Base-by-base conservation (phyloP, 2,797 vertebrate genomes). In the Mus caroli region DNA sequence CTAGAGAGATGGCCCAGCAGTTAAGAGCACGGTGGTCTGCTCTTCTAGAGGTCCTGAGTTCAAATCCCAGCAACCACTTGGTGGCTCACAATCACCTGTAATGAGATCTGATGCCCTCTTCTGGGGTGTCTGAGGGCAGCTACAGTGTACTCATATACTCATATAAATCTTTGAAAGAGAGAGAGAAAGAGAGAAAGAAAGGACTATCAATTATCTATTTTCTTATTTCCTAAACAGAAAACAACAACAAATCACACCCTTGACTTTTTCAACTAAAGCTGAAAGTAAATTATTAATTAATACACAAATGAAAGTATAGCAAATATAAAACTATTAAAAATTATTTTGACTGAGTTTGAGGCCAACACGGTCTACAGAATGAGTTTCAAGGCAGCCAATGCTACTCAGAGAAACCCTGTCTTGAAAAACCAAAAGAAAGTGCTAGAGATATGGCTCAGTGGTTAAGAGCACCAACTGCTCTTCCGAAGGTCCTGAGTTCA, bases 321-420 rank as follows among this genome's bases (percentile, higher is more conserved):
- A 60, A 24, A 83, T 93, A 87, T 22, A 94, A 90, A 96, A 15
- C 24, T 91, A 94, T 50, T 77, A 46, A 60, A 88, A 85, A 67
- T 40, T 31, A 80, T 52, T 80, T 58, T 56, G 73, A 22, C 40
- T 46, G 73, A 76, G 6, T 46, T 46, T 14, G 12, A 76, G 73
- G 40, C 11, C 73, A 43, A 6, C 40, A 1, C 14, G 11, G 22
- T 26, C 71, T 40, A 75, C 71, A 75, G 37, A 43, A 2, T 40
- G 11, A 75, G 40, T 75, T 75, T 40, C 40, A 75, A 26, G 69
- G 13, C 40, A 75, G 73, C 40, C 40, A 75, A 24, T 1, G 22
- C 22, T 26, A 75, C 40, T 26, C 40, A 43, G 40, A 75, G 73
- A 75, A 75, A 75, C 22, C 24, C 73, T 75, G 40, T 75, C 43